A percentile compares a stretch with the other conserved stretches of the same genome.
Conservation (phyloP, 1,140 invertebrate species). For the Chionoecetes opilio region DNA sequence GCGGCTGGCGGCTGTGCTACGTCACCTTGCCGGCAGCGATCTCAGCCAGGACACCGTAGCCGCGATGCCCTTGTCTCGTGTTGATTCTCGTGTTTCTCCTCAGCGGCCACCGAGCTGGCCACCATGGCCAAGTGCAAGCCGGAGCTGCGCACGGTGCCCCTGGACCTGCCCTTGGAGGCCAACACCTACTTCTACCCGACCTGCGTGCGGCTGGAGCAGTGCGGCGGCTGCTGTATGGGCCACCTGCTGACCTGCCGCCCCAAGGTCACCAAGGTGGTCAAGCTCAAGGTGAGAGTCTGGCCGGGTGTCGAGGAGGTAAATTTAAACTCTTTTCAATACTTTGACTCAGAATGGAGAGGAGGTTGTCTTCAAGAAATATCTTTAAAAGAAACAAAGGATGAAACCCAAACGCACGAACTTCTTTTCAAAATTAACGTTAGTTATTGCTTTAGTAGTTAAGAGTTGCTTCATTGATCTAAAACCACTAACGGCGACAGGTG, state of each 20-base stretch:
- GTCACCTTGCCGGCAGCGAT: too few species aligned
- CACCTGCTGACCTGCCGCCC: slow-evolving; percentile 87
- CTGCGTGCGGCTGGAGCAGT: slow-evolving; percentile 88
- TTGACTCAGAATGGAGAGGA: too few species aligned
- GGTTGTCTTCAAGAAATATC: too few species aligned
- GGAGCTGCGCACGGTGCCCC: slow-evolving; percentile 86
- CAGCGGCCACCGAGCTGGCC: slow-evolving; percentile 81
- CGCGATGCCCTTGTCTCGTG: too few species aligned
- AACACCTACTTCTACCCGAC: slow-evolving; percentile 86
- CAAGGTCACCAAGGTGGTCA: slow-evolving; percentile 83
- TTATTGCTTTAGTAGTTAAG: too few species aligned
- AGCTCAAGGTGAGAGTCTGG: slow-evolving; percentile 82
- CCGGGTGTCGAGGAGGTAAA: neutral
- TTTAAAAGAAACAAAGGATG: too few species aligned
- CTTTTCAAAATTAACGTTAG: too few species aligned
- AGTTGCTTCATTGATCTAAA: neutral
- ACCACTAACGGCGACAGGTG: slow-evolving; percentile 10
- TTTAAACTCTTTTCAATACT: too few species aligned
- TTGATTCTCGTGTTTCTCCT: neutral
- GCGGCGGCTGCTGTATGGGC: slow-evolving; percentile 89
- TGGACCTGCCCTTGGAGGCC: slow-evolving; percentile 84
- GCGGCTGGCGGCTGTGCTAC: too few species aligned
- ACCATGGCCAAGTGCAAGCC: slow-evolving; percentile 87
- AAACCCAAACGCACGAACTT: too few species aligned
- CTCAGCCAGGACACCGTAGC: too few species aligned